A percentile compares a stretch with the other conserved stretches of the same genome.
phyloP scores from a whole-genome alignment of 2,797 vertebrate species.

The Monodelphis domestica region DNA sequence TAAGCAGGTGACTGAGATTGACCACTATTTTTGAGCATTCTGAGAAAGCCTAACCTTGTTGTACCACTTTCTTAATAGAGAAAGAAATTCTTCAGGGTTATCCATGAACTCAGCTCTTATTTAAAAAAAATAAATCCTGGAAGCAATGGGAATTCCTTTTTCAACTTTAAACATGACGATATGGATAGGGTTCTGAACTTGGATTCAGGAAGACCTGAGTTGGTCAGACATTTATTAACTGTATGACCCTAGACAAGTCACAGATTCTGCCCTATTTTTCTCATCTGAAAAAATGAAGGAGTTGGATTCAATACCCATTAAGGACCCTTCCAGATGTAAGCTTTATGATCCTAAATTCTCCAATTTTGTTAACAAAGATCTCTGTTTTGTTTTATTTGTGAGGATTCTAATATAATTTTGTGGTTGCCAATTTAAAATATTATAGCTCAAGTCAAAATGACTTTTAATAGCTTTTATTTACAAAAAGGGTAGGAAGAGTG shows the following conservation, averaged over 20 bases:
- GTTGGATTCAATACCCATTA: neutral
- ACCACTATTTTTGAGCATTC: neutral
- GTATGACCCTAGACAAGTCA: neutral
- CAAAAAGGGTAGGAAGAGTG: no score
- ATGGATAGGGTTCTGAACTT: neutral
- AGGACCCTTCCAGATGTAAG: neutral
- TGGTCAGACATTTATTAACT: neutral
- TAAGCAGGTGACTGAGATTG: constrained; percentile 17
- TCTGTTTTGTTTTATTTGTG: no score
- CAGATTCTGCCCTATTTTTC: neutral
- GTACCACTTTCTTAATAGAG: neutral
- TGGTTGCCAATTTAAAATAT: no score
- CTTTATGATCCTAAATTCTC: neutral
- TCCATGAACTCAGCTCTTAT: neutral
- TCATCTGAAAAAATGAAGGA: neutral
- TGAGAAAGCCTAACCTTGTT: neutral
- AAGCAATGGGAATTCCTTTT: neutral
- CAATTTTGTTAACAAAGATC: neutral
- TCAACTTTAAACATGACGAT: neutral
- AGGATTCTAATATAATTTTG: no score
- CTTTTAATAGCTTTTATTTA: no score
- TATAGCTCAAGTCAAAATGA: no score
- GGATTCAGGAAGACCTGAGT: neutral
- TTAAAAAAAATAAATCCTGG: neutral
- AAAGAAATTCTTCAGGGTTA: neutral